phyloP scores from a whole-genome alignment of 2,113 vertebrate species.

The Cyanistes caeruleus region DNA sequence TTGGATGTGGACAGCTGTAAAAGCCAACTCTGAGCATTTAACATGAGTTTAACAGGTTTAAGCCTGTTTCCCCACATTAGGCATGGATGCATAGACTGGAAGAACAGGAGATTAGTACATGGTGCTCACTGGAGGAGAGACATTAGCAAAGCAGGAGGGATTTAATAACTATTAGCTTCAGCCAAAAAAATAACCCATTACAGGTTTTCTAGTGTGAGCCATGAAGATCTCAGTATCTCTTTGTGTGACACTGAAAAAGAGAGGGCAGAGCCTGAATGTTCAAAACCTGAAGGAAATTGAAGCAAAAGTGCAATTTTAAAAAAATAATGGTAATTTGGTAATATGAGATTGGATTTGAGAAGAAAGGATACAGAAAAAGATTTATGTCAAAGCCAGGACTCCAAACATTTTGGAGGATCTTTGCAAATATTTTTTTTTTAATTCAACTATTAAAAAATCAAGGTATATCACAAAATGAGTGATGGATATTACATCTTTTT shows the following conservation, averaged over 20 bases:
- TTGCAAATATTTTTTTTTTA: neutral
- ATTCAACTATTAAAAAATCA: neutral
- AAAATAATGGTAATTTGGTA: no score
- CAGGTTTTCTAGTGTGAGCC: neutral
- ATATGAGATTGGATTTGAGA: neutral
- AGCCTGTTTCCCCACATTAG: constrained; percentile 62
- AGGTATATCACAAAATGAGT: neutral
- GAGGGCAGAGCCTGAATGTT: neutral
- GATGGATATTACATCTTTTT: neutral
- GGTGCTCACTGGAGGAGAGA: constrained; percentile 38
- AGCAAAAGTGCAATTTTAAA: neutral
- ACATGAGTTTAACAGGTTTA: constrained; percentile 49
- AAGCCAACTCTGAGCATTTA: neutral
- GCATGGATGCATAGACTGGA: constrained; percentile 51
- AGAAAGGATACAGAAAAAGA: neutral
- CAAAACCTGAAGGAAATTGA: neutral
- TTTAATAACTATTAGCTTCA: neutral
- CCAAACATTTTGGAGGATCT: neutral
- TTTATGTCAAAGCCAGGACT: neutral
- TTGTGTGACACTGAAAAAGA: neutral
- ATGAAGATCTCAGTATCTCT: neutral
- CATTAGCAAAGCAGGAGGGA: neutral
- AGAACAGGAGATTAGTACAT: constrained; percentile 42
- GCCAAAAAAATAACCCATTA: neutral
- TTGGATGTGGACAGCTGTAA: neutral